Evolutionary conservation across 2,113 vertebrate genomes (phyloP), one percentile per base, ranked within the genome.

Genomic region (Corynorhinus townsendii): DNA sequence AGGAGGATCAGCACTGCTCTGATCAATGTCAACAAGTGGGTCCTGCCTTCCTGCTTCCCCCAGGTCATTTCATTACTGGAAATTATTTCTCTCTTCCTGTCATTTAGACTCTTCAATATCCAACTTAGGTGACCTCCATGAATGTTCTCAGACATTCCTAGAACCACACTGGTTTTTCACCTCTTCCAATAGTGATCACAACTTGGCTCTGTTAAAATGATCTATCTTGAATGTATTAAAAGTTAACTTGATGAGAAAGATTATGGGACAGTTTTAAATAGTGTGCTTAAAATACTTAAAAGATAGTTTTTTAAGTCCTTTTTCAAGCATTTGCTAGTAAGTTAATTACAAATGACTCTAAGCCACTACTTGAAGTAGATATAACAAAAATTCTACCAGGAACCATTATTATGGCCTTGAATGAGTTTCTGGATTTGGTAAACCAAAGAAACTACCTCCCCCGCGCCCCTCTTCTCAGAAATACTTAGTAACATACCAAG

Each of bases 201-300:
- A n/a, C 24, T 94, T 91, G 54, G 11, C 40, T 95, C 47, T 79
- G 16, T 95, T 95, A 59, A 93, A 52, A 7, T 93, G 66, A 82
- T 81, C 59, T 81, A 56, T 62, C 26, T 93, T 90, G 40, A 15
- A 38, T 87, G 22, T 76, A 80, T 90, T 33, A 83, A 72, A 73
- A 69, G 49, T 16, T 20, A 91, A 40, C 22, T 79, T 79, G 14
- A 68, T 86, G 71, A 84, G 26, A 77, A 95, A 93, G 10, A 47
- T 54, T 47, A 77, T 47, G 87, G 35, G 11, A 56, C 24, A 89
- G n/a, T 87, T 84, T 71, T n/a, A 87, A 35, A 82, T 89, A 84
- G 43, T 84, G 3, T 76, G n/a, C 68, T 92, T 77, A 30, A 88
- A 64, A 52, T 68, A 40, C 33, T 59, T 86, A 69, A 82, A 33